A percentile compares a stretch with the other conserved stretches of the same genome.
Conservation (phyloP, 2,888 invertebrate species). For the Tethea ocularis region DNA sequence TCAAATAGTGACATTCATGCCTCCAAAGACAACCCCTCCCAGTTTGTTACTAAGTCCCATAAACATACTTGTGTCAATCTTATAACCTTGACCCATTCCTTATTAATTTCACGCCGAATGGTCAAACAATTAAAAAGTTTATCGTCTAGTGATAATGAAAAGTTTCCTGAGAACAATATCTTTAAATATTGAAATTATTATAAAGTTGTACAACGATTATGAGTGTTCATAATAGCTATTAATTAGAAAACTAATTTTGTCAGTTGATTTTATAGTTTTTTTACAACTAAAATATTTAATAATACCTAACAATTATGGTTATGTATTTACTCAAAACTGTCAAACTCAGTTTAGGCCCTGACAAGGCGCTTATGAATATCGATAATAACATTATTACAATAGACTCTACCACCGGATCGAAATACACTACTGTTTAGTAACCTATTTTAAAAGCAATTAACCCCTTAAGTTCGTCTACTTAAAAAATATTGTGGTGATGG, state of each 20-base stretch:
- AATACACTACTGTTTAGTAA: too few relatives aligned
- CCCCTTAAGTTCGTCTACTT: too few relatives aligned
- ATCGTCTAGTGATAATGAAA: background rate
- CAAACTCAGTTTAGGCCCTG: too few relatives aligned
- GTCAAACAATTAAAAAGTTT: slow-evolving; percentile 1
- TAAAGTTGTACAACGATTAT: background rate
- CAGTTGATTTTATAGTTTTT: background rate
- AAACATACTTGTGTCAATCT: background rate
- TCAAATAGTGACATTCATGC: too few relatives aligned
- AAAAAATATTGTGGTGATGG: too few relatives aligned
- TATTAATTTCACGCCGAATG: background rate
- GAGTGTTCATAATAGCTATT: background rate
- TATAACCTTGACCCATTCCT: background rate
- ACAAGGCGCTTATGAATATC: too few relatives aligned
- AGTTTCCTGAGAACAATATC: background rate
- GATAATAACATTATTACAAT: too few relatives aligned
- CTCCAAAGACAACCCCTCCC: background rate
- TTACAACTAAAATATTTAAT: background rate
- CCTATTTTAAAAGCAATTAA: background rate
- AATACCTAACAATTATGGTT: background rate
- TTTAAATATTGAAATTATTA: background rate
- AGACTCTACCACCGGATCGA: too few relatives aligned
- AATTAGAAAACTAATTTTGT: background rate
- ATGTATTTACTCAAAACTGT: background rate
- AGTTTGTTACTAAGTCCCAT: background rate